Base-by-base conservation (phyloP, 2,888 invertebrate species). In the Scaptomyza reducta region DNA sequence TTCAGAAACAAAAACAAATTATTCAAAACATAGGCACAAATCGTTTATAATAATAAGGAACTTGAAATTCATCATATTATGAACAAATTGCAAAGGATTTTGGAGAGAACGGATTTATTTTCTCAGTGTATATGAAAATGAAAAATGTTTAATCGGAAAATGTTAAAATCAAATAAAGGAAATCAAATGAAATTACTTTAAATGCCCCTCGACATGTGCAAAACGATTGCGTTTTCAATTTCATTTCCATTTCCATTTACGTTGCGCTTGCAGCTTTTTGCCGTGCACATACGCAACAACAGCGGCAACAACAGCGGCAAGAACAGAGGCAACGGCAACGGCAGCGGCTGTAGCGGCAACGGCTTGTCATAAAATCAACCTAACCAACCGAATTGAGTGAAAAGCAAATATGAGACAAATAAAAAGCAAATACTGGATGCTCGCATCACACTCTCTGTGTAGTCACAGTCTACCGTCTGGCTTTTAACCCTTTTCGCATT, bases 331-430 rank as follows among this genome's bases (percentile, higher is more conserved):
- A 31, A 7, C 1, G 7, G 13, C 9, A 9, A 13, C 13, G 4
- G 5, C 31, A 33, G 22, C 13, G 4, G 5, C 31, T 27, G 22
- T 14, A 33, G 50, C 58, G 61, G 46, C 68, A 46, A 47, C 60
- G 55, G 56, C 63, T 63, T 60, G 83, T 83, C 75, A 88, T 85
- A 84, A 88, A 88, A 88, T 84, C 77, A 81, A 79, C 66, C 79
- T 72, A 85, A 89, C 88, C 89, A 88, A 90, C 87, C 79, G 90
- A 87, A 86, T 86, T 88, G 87, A 90, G 89, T 89, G 89, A 80
- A 88, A 83, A 76, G 84, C 90, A 89, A 89, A 88, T 86, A 89
- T 88, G 87, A 80, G 87, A 87, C 88, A 84, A 84, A 83, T 87
- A 86, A 88, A 88, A 86, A 60, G 75, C 70, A 87, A 84, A 87